Evolutionary conservation across 2,888 invertebrate genomes (phyloP).

Genomic region (Andrena minutula): DNA sequence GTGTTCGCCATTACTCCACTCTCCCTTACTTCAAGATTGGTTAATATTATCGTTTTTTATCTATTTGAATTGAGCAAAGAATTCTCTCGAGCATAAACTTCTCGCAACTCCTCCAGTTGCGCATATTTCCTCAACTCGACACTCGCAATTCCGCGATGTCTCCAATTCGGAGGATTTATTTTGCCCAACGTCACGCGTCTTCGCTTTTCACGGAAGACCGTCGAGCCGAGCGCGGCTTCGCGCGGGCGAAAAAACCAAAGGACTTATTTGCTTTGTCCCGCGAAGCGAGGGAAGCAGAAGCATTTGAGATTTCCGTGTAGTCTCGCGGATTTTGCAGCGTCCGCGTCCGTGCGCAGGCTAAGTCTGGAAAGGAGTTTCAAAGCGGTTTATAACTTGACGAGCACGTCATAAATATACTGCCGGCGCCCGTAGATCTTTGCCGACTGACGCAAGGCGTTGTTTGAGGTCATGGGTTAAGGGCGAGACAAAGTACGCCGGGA

Average conservation of each 20-base stretch:
- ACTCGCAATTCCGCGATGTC: neutral
- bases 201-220: conserved; percentile 3
- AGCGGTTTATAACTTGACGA: conserved; percentile 29
- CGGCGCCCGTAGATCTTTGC: conserved; percentile 42
- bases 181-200: neutral
- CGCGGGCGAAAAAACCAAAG: neutral
- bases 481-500: conserved; percentile 35
- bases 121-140: neutral
- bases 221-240: neutral
- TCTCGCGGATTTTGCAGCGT: neutral
- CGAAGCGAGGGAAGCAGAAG: neutral
- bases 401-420: conserved; percentile 53
- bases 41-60: neutral
- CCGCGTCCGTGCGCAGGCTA: neutral
- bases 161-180: neutral
- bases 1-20: too few relatives aligned
- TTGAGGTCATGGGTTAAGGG: conserved; percentile 52
- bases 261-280: neutral
- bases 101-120: neutral
- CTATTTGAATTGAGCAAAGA: neutral
- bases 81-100: neutral
- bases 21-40: too few relatives aligned
- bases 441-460: conserved; percentile 46
- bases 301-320: neutral
- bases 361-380: neutral